Percentiles rank a stretch among this genome's conserved stretches.
phyloP scores from a whole-genome alignment of 2,113 vertebrate species.

The Callipepla californica region DNA sequence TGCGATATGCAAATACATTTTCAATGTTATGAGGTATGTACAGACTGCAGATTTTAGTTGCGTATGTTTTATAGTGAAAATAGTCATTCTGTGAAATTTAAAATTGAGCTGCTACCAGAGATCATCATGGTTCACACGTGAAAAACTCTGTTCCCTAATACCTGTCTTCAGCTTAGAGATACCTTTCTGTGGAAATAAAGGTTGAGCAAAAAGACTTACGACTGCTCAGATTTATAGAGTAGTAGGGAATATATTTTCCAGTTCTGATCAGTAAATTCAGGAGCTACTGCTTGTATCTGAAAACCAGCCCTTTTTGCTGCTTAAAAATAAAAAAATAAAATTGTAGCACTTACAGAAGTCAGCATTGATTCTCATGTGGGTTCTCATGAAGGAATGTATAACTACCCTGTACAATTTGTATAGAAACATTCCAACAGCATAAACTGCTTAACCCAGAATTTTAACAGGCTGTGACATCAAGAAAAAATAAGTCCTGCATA shows the following conservation, averaged over 20 bases:
- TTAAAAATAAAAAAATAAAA: slow-evolving; percentile 58
- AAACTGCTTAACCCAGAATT: slow-evolving; percentile 17
- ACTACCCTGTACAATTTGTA: slow-evolving; percentile 42
- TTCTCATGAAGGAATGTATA: slow-evolving; percentile 56
- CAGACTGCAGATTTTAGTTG: slow-evolving; percentile 1
- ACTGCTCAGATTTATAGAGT: slow-evolving; percentile 15
- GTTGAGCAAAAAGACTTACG: neutral
- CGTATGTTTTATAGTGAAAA: neutral
- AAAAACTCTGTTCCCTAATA: neutral
- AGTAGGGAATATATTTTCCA: slow-evolving; percentile 17
- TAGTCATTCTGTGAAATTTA: neutral
- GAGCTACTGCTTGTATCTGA: neutral
- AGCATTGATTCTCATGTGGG: slow-evolving; percentile 34
- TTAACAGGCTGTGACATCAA: slow-evolving; percentile 53
- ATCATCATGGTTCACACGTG: neutral
- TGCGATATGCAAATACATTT: slow-evolving; percentile 21
- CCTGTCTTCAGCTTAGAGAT: neutral
- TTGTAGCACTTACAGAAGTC: slow-evolving; percentile 24
- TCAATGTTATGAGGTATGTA: neutral
- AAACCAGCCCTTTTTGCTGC: neutral
- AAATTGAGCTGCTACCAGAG: neutral
- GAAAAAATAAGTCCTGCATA: neutral
- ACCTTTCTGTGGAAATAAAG: neutral
- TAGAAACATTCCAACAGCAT: slow-evolving; percentile 21
- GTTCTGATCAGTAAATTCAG: slow-evolving; percentile 34